Evolutionary conservation across 1,140 invertebrate genomes (phyloP).

Genomic region (Diorhabda elongata): DNA sequence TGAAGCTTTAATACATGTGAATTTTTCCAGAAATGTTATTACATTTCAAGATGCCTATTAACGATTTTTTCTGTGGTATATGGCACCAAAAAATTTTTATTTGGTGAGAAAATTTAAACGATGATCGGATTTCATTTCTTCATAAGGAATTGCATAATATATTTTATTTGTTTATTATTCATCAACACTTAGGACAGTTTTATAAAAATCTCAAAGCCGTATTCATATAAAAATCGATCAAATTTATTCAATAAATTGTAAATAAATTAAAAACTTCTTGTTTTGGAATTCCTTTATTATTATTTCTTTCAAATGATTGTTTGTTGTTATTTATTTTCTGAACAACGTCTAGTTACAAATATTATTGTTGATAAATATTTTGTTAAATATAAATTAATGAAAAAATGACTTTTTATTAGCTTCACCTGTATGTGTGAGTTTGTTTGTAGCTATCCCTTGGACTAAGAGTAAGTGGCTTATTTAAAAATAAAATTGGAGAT

Average conservation of each 20-base stretch:
- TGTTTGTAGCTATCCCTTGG: no score
- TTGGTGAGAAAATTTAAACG: background rate
- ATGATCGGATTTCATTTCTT: background rate
- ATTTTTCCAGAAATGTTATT: background rate
- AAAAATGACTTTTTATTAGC: background rate
- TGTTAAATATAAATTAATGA: background rate
- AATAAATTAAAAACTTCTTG: background rate
- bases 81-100: background rate
- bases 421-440: no score
- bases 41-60: background rate
- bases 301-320: background rate
- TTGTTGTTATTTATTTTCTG: background rate
- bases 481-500: no score
- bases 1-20: no score
- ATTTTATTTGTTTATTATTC: background rate
- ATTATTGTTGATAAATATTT: background rate
- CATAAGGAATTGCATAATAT: background rate
- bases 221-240: background rate
- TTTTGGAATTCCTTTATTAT: background rate
- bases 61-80: background rate
- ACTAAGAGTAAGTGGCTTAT: no score
- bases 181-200: background rate
- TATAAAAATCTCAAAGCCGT: background rate
- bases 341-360: background rate
- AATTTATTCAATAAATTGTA: background rate